Percentiles rank a stretch among this genome's conserved stretches.
Conservation (phyloP, 2,888 invertebrate genomes). For the Metallyticus violacea region DNA sequence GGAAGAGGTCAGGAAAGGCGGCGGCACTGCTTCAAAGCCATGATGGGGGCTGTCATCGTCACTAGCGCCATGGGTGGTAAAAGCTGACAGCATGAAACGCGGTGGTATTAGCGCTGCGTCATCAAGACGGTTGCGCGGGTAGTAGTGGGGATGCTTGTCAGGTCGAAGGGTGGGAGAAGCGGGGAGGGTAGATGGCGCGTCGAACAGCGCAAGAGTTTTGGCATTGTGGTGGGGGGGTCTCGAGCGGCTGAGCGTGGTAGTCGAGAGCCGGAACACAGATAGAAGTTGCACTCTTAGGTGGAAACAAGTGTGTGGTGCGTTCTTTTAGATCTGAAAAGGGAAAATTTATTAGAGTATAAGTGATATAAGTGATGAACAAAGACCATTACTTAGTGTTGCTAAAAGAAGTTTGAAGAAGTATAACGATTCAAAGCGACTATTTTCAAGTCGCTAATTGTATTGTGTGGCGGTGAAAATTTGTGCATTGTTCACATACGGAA, state of each 20-base stretch:
- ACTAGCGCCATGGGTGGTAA: slow-evolving; percentile 53
- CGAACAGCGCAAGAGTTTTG: background rate
- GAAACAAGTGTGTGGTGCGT: slow-evolving; percentile 17
- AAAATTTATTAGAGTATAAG: background rate
- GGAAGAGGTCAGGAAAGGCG: slow-evolving; percentile 40
- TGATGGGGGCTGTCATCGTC: slow-evolving; percentile 51
- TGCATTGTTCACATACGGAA: background rate
- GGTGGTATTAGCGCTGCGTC: slow-evolving; percentile 52
- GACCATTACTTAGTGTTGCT: background rate
- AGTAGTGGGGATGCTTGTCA: slow-evolving; percentile 17
- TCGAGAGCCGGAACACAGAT: slow-evolving; percentile 21
- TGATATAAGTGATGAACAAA: background rate
- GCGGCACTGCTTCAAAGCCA: slow-evolving; percentile 46
- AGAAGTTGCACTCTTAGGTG: slow-evolving; percentile 5
- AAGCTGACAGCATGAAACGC: slow-evolving; percentile 48
- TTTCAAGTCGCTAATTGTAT: background rate
- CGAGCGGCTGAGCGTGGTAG: slow-evolving; percentile 9
- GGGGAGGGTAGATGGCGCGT: slow-evolving; percentile 33
- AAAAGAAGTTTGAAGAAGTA: background rate
- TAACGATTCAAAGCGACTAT: background rate
- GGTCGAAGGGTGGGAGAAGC: slow-evolving; percentile 15
- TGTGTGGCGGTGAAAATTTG: background rate
- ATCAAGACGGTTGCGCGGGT: slow-evolving; percentile 37
- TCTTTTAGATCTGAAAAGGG: background rate
- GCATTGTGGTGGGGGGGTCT: background rate